Base-by-base conservation (phyloP, 2,113 vertebrate genomes). In the Aegithalos caudatus region DNA sequence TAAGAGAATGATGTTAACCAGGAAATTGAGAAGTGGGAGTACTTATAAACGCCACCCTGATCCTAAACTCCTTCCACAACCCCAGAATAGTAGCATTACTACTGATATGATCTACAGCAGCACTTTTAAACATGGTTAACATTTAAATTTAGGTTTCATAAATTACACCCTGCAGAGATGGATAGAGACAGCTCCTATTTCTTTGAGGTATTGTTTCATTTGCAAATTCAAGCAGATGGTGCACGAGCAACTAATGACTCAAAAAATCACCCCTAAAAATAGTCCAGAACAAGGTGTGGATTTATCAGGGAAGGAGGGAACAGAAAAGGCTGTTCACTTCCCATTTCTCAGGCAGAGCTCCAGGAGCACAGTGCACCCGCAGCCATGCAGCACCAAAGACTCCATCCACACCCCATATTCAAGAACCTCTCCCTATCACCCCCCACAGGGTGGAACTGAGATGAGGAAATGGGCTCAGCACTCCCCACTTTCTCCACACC, bases 181-280 rank as follows among this genome's bases (percentile, higher is more conserved):
- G 94, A 95, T 96, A 94, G 83, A 95, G 96, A 97, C 96, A 97
- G 96, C 72, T 96, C 88, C 94, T 92, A 95, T 96, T 86, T 97
- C 94, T 97, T 95, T 96, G 96, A 97, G 94, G 92, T 96, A 97
- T 95, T 96, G 88, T 97, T 96, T 95, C 86, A 97, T 95, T 96
- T 96, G 92, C 91, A 91, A 95, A 96, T 96, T 95, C 96, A 95
- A 96, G 95, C 92, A 96, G 94, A 97, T 96, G 94, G 96, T 94
- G 95, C 93, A 95, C 78, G 92, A 96, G 94, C 92, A 94, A 94
- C 83, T 95, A 96, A 95, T 96, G 95, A 95, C 83, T 97, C 94
- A 97, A 97, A 96, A 95, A 95, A 97, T 95, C 91, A 81, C 89
- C 94, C 92, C 96, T 97, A 97, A 96, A 96, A 96, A 97, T 95